Conservation (phyloP, 2,888 invertebrate species). For the Ectropis crepuscularia region DNA sequence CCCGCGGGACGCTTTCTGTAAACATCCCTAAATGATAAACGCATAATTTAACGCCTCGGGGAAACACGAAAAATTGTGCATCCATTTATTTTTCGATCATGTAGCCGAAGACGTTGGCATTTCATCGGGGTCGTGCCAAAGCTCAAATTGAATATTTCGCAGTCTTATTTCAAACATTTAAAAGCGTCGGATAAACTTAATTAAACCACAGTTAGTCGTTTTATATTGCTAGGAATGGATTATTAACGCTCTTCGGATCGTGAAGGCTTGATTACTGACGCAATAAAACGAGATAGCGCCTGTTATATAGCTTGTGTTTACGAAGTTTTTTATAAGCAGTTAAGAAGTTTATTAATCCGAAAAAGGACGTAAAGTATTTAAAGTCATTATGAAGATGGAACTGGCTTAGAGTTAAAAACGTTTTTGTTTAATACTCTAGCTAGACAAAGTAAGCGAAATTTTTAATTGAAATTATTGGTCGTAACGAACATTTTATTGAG, state of each 20-base stretch:
- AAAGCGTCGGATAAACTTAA: constrained; percentile 41
- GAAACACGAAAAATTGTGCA: constrained; percentile 77
- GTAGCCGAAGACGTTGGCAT: constrained; percentile 69
- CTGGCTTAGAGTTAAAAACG: constrained; percentile 27
- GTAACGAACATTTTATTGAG: background rate
- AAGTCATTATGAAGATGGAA: constrained; percentile 49
- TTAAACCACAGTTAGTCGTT: constrained; percentile 45
- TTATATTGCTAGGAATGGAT: constrained; percentile 53
- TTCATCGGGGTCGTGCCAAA: constrained; percentile 60
- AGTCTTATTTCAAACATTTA: constrained; percentile 24
- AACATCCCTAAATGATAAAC: constrained; percentile 83
- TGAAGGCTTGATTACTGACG: constrained; percentile 63
- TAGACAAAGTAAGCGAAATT: background rate
- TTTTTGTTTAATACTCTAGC: background rate
- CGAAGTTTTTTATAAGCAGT: constrained; percentile 59
- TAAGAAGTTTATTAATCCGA: constrained; percentile 61
- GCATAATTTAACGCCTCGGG: constrained; percentile 78
- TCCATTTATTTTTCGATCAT: constrained; percentile 74
- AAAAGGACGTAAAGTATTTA: constrained; percentile 55
- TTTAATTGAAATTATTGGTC: background rate
- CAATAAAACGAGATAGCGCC: constrained; percentile 64
- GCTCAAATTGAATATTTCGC: constrained; percentile 43
- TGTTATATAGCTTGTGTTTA: constrained; percentile 49
- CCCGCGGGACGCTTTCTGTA: constrained; percentile 73
- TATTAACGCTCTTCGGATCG: constrained; percentile 59